Evolutionary conservation across 2,888 invertebrate species (phyloP).

Genomic region (Nipponacmea schrenckii): DNA sequence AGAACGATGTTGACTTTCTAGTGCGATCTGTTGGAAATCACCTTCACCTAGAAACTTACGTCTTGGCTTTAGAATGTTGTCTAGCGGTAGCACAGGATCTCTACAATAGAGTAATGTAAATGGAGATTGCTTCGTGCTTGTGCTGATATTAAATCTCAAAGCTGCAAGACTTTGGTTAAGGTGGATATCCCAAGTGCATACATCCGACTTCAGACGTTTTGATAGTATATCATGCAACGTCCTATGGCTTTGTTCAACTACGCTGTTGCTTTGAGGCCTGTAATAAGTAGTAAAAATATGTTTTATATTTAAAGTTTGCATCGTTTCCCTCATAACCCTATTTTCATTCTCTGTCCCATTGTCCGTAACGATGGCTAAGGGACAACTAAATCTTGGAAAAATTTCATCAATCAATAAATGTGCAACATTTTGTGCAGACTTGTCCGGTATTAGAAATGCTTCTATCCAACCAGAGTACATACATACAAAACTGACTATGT

Average conservation of each 20-base stretch:
- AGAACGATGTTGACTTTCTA: constrained; percentile 31
- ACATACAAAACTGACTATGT: constrained; percentile 11
- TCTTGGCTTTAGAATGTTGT: constrained; percentile 29
- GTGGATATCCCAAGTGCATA: constrained; percentile 27
- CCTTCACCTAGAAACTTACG: constrained; percentile 26
- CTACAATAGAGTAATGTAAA: constrained; percentile 29
- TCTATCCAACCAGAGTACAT: constrained; percentile 22
- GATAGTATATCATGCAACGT: constrained; percentile 21
- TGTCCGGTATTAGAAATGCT: no score
- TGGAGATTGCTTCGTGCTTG: constrained; percentile 25
- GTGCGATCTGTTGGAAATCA: constrained; percentile 25
- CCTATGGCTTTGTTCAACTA: constrained; percentile 24
- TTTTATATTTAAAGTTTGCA: constrained; percentile 18
- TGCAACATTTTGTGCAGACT: no score
- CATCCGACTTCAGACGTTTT: constrained; percentile 19
- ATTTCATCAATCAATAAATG: background rate
- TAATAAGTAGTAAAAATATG: constrained; percentile 20
- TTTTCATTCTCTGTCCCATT: constrained; percentile 26
- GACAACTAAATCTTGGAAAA: constrained; percentile 17
- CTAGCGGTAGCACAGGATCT: constrained; percentile 30
- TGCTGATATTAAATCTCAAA: no score
- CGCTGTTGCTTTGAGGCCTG: constrained; percentile 17
- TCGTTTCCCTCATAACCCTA: constrained; percentile 18
- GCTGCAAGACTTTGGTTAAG: constrained; percentile 30
- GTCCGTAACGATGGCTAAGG: constrained; percentile 25